These are phyloP conservation scores for Periparus ater DNA, from an alignment of 2,797 vertebrate genomes.

Conservation along the genomic window DNA sequence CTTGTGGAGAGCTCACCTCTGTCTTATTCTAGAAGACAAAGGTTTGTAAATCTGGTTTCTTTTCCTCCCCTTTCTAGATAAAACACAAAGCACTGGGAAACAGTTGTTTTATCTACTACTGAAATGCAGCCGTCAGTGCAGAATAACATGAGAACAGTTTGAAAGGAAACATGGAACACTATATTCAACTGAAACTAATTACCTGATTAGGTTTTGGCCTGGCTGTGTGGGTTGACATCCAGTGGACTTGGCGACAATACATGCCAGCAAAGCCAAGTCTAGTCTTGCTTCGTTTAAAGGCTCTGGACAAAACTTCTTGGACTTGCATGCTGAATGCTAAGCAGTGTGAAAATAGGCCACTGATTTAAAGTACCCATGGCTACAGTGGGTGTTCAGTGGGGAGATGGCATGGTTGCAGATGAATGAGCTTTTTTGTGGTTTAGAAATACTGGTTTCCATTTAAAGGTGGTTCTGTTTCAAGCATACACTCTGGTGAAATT, in stretches of 20 bases:
- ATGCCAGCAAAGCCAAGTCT: slow-evolving; percentile 50
- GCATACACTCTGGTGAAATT: background rate
- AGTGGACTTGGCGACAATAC: slow-evolving; percentile 58
- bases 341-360: slow-evolving; percentile 58
- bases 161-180: slow-evolving; percentile 58
- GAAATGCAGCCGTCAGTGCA: slow-evolving; percentile 36
- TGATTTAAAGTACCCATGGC: slow-evolving; percentile 53
- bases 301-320: slow-evolving; percentile 50
- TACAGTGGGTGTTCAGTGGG: background rate
- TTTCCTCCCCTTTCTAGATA: background rate
- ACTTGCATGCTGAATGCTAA: slow-evolving; percentile 46
- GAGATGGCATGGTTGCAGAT: background rate
- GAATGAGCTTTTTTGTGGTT: background rate
- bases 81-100: background rate
- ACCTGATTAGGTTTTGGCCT: slow-evolving; percentile 69
- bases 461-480: slow-evolving; percentile 3
- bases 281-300: slow-evolving; percentile 53
- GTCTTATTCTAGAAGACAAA: background rate
- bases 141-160: slow-evolving; percentile 37
- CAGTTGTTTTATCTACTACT: slow-evolving; percentile 40
- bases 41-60: background rate
- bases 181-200: slow-evolving; percentile 69
- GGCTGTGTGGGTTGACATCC: slow-evolving; percentile 58
- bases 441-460: background rate
- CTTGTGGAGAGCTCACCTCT: background rate